phyloP scores from a whole-genome alignment of 2,888 invertebrate genomes.

The Lithophane leautieri region DNA sequence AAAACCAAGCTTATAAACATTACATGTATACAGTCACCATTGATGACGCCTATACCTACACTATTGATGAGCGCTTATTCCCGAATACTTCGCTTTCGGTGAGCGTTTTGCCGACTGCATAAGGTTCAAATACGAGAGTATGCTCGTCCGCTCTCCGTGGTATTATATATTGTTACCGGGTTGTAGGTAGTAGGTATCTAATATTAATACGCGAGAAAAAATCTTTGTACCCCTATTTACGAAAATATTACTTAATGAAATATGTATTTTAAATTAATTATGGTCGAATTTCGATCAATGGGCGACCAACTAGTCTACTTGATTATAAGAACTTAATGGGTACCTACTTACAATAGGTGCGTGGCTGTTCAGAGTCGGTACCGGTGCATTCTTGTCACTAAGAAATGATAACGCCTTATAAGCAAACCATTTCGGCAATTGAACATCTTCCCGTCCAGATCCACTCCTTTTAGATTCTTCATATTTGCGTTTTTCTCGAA shows the following conservation, averaged over 20 bases:
- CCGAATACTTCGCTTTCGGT: constrained; percentile 21
- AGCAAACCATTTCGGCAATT: constrained; percentile 61
- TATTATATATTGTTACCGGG: constrained; percentile 56
- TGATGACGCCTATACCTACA: constrained; percentile 55
- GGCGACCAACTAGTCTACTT: too few relatives aligned
- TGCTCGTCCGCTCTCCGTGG: constrained; percentile 23
- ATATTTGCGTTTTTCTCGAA: constrained; percentile 60
- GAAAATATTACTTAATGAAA: constrained; percentile 55
- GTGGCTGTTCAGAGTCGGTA: constrained; percentile 52
- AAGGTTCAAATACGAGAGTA: too few relatives aligned
- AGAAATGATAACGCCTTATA: constrained; percentile 59
- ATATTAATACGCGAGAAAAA: constrained; percentile 49
- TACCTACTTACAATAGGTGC: constrained; percentile 32
- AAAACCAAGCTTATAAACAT: constrained; percentile 41
- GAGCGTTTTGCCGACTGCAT: too few relatives aligned
- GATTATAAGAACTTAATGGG: too few relatives aligned
- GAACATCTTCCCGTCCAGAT: constrained; percentile 54
- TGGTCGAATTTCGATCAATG: too few relatives aligned
- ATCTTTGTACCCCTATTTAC: constrained; percentile 52
- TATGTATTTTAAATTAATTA: constrained; percentile 20
- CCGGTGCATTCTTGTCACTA: constrained; percentile 50
- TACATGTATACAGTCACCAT: constrained; percentile 54
- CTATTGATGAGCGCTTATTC: constrained; percentile 54
- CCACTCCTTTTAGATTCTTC: constrained; percentile 61
- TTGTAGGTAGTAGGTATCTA: constrained; percentile 57